phyloP scores from a whole-genome alignment of 2,888 invertebrate genomes.

The Acrocera orbiculus region DNA sequence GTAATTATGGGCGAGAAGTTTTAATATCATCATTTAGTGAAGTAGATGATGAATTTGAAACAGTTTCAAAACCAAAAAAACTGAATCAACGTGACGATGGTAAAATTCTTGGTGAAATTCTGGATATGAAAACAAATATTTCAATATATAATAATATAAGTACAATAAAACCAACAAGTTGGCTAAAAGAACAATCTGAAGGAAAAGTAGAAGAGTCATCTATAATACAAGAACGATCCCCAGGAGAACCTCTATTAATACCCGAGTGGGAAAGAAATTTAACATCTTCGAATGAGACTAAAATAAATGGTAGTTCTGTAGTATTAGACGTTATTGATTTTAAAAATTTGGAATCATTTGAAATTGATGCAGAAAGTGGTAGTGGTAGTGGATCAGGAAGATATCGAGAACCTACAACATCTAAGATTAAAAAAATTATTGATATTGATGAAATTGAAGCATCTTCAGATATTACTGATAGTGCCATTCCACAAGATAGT shows the following conservation, averaged over 20 bases:
- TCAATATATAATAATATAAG: background rate
- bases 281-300: slow-evolving; percentile 7
- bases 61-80: slow-evolving; percentile 7
- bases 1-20: slow-evolving; percentile 16
- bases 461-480: background rate
- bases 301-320: background rate
- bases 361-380: slow-evolving; percentile 13
- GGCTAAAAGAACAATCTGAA: background rate
- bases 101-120: slow-evolving; percentile 3
- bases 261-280: slow-evolving; percentile 10
- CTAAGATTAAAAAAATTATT: slow-evolving; percentile 13
- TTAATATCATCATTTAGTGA: slow-evolving; percentile 19
- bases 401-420: slow-evolving; percentile 20
- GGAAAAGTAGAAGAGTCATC: background rate
- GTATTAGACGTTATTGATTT: background rate
- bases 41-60: slow-evolving; percentile 19
- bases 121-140: background rate
- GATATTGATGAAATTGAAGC: slow-evolving; percentile 20
- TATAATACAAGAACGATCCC: slow-evolving; percentile 3
- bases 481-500: background rate
- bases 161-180: background rate
- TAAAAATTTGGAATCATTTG: slow-evolving; percentile 11
- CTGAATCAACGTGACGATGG: slow-evolving; percentile 4
- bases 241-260: slow-evolving; percentile 10
- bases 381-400: slow-evolving; percentile 14